phyloP scores from a whole-genome alignment of 2,888 invertebrate genomes.

The Chaitophorus viminalis region DNA sequence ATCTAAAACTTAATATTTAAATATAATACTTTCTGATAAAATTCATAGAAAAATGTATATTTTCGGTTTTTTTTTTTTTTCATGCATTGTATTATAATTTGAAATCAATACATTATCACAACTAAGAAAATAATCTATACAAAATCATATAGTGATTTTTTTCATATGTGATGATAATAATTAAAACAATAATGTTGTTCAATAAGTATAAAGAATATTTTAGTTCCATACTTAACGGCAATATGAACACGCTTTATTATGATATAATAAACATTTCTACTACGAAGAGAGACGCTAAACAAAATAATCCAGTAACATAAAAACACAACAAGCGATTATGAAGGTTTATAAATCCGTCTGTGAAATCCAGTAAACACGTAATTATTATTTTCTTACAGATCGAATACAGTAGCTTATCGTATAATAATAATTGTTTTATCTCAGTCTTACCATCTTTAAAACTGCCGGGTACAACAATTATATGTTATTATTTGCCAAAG shows the following conservation, averaged over 20 bases:
- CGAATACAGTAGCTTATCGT: slow-evolving; percentile 57
- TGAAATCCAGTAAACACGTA: slow-evolving; percentile 33
- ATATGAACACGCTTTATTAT: not conserved
- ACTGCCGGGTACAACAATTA: slow-evolving; percentile 35
- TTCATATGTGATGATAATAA: too few species aligned
- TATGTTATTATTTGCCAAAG: slow-evolving; percentile 38
- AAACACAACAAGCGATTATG: slow-evolving; percentile 11
- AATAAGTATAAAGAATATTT: too few species aligned
- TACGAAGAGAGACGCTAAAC: slow-evolving; percentile 12
- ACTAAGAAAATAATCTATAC: too few species aligned
- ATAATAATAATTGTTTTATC: slow-evolving; percentile 57
- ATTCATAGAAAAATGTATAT: too few species aligned
- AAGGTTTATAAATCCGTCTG: not conserved
- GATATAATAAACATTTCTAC: not conserved
- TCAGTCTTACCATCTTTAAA: slow-evolving; percentile 17
- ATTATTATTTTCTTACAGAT: slow-evolving; percentile 41
- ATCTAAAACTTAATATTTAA: too few species aligned
- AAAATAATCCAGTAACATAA: slow-evolving; percentile 5
- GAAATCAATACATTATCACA: too few species aligned
- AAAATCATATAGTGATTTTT: too few species aligned
- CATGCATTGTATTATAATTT: too few species aligned
- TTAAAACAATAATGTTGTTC: too few species aligned
- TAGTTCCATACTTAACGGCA: not conserved
- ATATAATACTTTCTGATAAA: too few species aligned
- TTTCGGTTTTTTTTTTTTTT: too few species aligned